Base-by-base conservation (phyloP, 2,888 invertebrate genomes). In the Terebella lapidaria region DNA sequence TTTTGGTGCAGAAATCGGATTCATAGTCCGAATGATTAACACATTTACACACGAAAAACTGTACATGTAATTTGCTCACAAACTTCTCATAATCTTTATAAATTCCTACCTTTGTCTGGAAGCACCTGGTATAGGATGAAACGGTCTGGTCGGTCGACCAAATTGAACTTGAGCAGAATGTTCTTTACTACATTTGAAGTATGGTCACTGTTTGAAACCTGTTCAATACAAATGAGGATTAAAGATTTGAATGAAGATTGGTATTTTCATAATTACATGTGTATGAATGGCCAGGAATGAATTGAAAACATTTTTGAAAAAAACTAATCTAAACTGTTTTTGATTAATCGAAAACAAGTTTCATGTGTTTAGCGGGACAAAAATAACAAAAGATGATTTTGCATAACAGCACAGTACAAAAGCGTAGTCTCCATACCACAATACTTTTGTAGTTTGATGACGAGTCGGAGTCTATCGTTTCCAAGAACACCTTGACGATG, bases 141-240 rank as follows among this genome's bases (percentile, higher is more conserved):
- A 45, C 64, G 64, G 5, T 63, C 58, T 10, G 64, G 54, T 15
- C 28, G 46, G 26, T 47, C 63, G 5, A 52, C 47, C 10, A 66
- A 46, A 49, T 60, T 51, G 52, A 57, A 66, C 58, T 66, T 66
- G 60, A 56, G 45, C 15, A 66, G 55, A 22, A 64, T 58, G 27
- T 60, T 66, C 29, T 53, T 20, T n/a, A 64, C 28, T 3, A 66
- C 60, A 20, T 49, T 62, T 42, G 35, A 53, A n/a, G 66, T 66
- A 35, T 66, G 66, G 57, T 66, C 66, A 54, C 64, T 64, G 56
- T 66, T 66, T 2, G 54, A 54, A 20, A 66, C n/a, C 66, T 64
- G 62, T n/a, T 35, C 30, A 15, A 25, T n/a, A n/a, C n/a, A n/a
- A n/a, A n/a, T n/a, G n/a, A n/a, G n/a, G n/a, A n/a, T n/a, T n/a